Evolutionary conservation across 2,888 invertebrate genomes (phyloP).

Genomic region (Metalampra italica): DNA sequence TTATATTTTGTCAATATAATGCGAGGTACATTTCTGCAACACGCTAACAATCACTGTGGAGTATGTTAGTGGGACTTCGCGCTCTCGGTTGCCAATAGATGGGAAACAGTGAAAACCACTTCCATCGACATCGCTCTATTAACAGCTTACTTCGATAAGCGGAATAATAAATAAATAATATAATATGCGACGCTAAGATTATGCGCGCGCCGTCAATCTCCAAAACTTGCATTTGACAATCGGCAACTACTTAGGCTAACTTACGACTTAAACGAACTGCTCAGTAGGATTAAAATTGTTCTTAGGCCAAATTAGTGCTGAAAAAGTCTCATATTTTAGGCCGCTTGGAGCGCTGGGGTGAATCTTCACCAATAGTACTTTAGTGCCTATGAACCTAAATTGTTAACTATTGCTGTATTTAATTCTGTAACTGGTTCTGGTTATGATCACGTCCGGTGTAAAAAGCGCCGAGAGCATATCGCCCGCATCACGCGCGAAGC

Average conservation of each 20-base stretch:
- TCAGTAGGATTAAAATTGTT: no score
- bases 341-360: no score
- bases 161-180: no score
- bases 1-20: background rate
- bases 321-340: background rate
- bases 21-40: background rate
- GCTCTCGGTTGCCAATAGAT: background rate
- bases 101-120: slow-evolving; percentile 8
- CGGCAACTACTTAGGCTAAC: no score
- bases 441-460: slow-evolving; percentile 27
- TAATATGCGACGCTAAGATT: no score
- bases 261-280: no score
- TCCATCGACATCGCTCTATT: slow-evolving; percentile 7
- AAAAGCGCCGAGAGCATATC: slow-evolving; percentile 30
- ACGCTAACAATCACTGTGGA: slow-evolving; percentile 7
- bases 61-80: slow-evolving; percentile 7
- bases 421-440: slow-evolving; percentile 18
- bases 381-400: no score
- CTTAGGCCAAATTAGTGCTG: no score
- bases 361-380: no score
- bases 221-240: no score
- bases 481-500: slow-evolving; percentile 36
- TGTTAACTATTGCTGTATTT: slow-evolving; percentile 15
- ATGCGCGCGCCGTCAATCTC: no score
- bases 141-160: background rate